Evolutionary conservation across 2,797 vertebrate genomes (phyloP), one percentile per base, ranked within the genome.

Genomic region (Apodemus agrarius): DNA sequence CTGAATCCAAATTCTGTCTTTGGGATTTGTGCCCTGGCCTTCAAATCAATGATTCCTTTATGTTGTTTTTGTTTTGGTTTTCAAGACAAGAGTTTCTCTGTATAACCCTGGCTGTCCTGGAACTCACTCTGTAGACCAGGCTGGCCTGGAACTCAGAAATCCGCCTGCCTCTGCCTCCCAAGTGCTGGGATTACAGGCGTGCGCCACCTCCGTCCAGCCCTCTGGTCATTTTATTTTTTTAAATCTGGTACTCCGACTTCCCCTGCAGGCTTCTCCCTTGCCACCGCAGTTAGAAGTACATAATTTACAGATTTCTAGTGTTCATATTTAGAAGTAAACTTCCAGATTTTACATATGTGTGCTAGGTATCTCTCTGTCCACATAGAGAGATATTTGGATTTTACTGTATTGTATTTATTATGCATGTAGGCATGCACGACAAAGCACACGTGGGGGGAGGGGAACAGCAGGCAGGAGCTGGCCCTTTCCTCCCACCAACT

Each of bases 251-350:
- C 31, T 85, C 31, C 59, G 52, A 21, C 75, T 81, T 84, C 46
- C n/a, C 63, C 1, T 49, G 19, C 19, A 49, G n/a, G 21, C 61
- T n/a, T 91, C 31, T 89, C 65, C 79, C 59, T 87, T 91, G 61
- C 49, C 67, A n/a, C 40, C 14, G 31, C n/a, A 93, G 80, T 88
- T 80, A 90, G 92, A 88, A 94, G 10, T 78, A 93, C 29, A 81
- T 67, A 52, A 86, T 83, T 92, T 95, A 93, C 43, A 88, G 52
- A 46, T 52, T 76, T 82, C n/a, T 26, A 81, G 1, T 93, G 34
- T 78, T 91, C 67, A 89, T 49, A 69, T 83, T 94, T 88, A 95
- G 49, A 94, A 80, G n/a, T 90, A 84, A 90, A 87, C 67, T 90
- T 93, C 69, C 74, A 92, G 26, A 49, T 76, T 57, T 88, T 90